These are phyloP conservation scores for Erythrolamprus reginae DNA, from an alignment of 2,113 vertebrate genomes.

Conservation along the genomic window DNA sequence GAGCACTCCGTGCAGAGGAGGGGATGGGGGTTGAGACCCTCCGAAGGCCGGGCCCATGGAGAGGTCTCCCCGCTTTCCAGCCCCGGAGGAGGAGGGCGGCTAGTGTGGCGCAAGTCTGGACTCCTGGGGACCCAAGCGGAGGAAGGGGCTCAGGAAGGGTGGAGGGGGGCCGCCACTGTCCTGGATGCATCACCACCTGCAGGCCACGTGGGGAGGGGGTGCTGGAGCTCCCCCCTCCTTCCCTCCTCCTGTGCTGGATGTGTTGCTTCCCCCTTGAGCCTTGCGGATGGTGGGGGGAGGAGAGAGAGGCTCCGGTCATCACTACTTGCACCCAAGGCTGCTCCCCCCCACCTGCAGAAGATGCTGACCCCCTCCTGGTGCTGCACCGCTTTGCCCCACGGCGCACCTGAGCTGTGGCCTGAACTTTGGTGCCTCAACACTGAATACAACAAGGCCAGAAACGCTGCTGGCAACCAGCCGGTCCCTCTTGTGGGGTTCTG, in stretches of 20 bases:
- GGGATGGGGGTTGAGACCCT: not conserved
- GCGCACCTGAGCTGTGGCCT: not conserved
- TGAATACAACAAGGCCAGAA: not conserved
- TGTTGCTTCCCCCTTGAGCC: not conserved
- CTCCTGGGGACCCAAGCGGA: not conserved
- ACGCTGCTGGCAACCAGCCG: not conserved
- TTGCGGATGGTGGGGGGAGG: not conserved
- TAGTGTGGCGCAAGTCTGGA: not conserved
- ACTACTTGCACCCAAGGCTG: not conserved
- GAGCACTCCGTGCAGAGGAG: not conserved
- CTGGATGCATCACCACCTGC: not conserved
- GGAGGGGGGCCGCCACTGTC: not conserved
- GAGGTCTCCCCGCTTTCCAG: not conserved
- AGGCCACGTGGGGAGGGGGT: not conserved
- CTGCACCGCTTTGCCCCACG: not conserved
- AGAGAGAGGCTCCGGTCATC: not conserved
- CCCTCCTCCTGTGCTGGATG: not conserved
- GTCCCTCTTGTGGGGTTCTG: not conserved
- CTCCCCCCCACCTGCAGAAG: not conserved
- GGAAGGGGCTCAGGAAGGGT: not conserved
- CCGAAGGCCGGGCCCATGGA: not conserved
- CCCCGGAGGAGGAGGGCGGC: not conserved
- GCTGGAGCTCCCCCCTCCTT: not conserved
- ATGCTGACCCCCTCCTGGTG: not conserved
- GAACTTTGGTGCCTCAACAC: not conserved